These are phyloP conservation scores for Syngnathus typhle DNA, from an alignment of 2,113 vertebrate genomes.

Conservation along the genomic window DNA sequence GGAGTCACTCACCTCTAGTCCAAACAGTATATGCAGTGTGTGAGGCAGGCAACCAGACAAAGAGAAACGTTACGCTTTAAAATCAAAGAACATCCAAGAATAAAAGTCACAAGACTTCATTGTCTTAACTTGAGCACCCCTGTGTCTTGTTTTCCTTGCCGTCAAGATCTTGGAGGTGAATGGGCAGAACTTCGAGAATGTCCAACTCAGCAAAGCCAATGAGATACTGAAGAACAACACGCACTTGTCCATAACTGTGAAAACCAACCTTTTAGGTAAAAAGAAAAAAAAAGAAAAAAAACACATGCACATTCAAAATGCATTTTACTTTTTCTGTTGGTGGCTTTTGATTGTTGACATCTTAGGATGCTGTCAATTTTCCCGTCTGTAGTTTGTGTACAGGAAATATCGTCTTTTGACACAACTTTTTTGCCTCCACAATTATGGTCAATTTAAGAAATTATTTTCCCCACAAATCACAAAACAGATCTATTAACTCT, in stretches of 20 bases:
- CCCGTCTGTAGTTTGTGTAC: too few relatives aligned
- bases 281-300: neutral
- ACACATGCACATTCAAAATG: neutral
- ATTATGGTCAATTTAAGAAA: too few relatives aligned
- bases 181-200: constrained; percentile 98
- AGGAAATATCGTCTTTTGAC: too few relatives aligned
- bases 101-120: too few relatives aligned
- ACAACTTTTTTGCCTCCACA: too few relatives aligned
- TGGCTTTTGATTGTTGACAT: too few relatives aligned
- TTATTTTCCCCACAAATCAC: too few relatives aligned
- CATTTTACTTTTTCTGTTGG: too few relatives aligned
- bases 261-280: constrained; percentile 96
- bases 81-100: too few relatives aligned
- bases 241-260: constrained; percentile 98
- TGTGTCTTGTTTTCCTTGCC: constrained; percentile 26
- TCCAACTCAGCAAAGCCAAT: constrained; percentile 93
- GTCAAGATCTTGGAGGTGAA: constrained; percentile 96
- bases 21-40: neutral
- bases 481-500: too few relatives aligned
- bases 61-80: neutral
- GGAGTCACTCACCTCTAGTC: neutral
- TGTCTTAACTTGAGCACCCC: neutral
- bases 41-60: neutral
- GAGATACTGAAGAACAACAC: constrained; percentile 99
- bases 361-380: too few relatives aligned